Percentiles rank a stretch among this genome's conserved stretches.
These are phyloP conservation scores for Pseudobourletiella spinata DNA, from an alignment of 1,140 invertebrate genomes.

Conservation along the genomic window DNA sequence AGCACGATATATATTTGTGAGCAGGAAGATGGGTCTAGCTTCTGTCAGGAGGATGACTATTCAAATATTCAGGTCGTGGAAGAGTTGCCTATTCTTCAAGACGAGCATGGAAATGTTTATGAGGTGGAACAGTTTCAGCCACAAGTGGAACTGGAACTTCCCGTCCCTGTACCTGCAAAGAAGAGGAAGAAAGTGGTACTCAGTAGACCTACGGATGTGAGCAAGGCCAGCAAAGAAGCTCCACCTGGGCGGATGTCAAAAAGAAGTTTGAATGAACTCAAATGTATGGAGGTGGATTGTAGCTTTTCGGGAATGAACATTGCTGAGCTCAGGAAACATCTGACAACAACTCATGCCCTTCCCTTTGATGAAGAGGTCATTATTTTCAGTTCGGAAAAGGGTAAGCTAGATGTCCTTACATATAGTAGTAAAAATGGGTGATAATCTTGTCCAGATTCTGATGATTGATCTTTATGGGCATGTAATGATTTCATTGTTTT, in stretches of 20 bases:
- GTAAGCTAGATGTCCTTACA: too few species aligned
- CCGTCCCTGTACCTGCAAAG: neutral
- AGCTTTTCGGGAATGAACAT: slow-evolving; percentile 14
- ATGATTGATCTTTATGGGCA: too few species aligned
- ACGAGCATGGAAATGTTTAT: slow-evolving; percentile 3
- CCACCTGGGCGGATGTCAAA: neutral
- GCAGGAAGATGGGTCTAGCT: neutral
- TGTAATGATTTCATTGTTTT: too few species aligned
- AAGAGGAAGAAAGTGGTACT: neutral
- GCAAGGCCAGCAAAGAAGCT: neutral
- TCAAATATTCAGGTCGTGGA: slow-evolving; percentile 11
- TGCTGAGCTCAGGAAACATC: slow-evolving; percentile 29
- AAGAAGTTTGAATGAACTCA: slow-evolving; percentile 22
- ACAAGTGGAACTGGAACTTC: neutral
- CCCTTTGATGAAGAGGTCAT: slow-evolving; percentile 24
- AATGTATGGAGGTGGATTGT: slow-evolving; percentile 27
- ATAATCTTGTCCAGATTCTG: too few species aligned
- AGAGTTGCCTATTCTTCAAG: neutral
- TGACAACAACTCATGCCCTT: slow-evolving; percentile 11
- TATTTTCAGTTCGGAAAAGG: slow-evolving; percentile 17
- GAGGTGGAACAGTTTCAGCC: neutral
- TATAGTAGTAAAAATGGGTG: too few species aligned
- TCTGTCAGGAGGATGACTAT: neutral
- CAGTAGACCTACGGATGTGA: neutral
- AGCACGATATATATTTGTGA: slow-evolving; percentile 18